Conservation (phyloP, 2,113 vertebrate species). For the Aphelocoma coerulescens region DNA sequence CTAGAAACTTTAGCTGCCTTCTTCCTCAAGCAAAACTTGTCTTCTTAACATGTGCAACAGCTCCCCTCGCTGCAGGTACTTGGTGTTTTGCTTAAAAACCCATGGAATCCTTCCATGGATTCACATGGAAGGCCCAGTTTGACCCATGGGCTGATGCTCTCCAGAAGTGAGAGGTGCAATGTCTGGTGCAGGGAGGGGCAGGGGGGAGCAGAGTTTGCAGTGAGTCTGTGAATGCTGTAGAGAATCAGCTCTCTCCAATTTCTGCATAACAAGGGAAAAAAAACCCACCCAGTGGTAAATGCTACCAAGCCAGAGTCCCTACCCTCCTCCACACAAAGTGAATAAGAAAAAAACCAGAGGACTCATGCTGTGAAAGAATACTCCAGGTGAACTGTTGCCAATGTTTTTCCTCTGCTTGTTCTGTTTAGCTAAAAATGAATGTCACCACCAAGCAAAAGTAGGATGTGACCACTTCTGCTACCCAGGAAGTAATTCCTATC, state of each 20-base stretch:
- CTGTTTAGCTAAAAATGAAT: slow-evolving; percentile 74
- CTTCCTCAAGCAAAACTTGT: background rate
- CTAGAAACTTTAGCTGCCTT: background rate
- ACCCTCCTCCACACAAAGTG: background rate
- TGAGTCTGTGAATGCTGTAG: background rate
- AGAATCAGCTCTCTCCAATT: background rate
- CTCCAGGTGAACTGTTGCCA: background rate
- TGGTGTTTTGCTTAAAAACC: background rate
- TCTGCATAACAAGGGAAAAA: background rate
- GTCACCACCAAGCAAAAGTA: slow-evolving; percentile 67
- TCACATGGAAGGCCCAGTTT: background rate
- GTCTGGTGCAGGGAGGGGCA: background rate
- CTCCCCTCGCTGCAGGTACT: rapidly evolving
- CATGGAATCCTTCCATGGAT: background rate
- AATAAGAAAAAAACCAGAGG: background rate
- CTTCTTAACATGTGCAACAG: background rate
- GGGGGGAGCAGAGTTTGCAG: background rate
- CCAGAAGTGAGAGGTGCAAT: background rate
- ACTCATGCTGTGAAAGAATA: background rate
- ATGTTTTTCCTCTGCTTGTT: background rate
- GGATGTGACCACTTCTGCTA: slow-evolving; percentile 89
- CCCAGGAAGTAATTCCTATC: slow-evolving; percentile 44
- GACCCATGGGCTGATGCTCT: background rate
- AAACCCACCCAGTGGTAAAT: background rate
- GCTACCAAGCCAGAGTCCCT: background rate